A percentile compares a stretch with the other conserved stretches of the same genome.
These are phyloP conservation scores for Egretta garzetta DNA, from an alignment of 2,113 vertebrate genomes.

Conservation along the genomic window DNA sequence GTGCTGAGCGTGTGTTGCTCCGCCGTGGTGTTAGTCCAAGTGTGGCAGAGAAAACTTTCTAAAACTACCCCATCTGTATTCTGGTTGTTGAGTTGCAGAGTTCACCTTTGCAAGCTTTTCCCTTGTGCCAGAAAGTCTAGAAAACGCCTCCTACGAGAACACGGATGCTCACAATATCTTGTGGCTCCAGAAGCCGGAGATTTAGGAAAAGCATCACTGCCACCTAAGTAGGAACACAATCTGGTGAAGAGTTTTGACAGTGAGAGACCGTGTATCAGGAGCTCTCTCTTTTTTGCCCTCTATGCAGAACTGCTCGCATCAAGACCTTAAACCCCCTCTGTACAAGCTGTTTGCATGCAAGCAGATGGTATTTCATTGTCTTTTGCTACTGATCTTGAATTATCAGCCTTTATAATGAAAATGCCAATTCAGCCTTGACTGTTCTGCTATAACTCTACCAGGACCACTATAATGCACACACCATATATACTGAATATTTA, in stretches of 20 bases:
- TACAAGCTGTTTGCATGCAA: conserved; percentile 61
- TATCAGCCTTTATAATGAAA: conserved; percentile 55
- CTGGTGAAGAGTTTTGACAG: not conserved
- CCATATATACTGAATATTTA: conserved; percentile 62
- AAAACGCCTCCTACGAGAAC: not conserved
- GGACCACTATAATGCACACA: conserved; percentile 35
- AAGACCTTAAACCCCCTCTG: conserved; percentile 56
- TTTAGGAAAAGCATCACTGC: not conserved
- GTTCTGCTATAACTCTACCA: conserved; percentile 47
- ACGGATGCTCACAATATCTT: not conserved
- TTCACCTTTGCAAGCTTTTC: not conserved
- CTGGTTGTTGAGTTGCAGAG: not conserved
- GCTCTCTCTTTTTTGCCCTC: conserved; percentile 13
- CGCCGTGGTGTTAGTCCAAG: not conserved
- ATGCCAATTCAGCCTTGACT: conserved; percentile 65
- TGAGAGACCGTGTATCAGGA: not conserved
- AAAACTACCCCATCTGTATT: not conserved
- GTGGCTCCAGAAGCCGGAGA: not conserved
- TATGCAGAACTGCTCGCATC: conserved; percentile 41
- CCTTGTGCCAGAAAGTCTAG: not conserved
- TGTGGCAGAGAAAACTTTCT: not conserved
- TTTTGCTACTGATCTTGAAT: conserved; percentile 48
- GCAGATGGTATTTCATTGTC: conserved; percentile 68
- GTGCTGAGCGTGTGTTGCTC: not conserved
- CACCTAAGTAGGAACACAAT: not conserved